Percentiles rank a stretch among this genome's conserved stretches.
These are phyloP conservation scores for Rhinolophus sinicus DNA, from an alignment of 2,113 vertebrate genomes.

Conservation along the genomic window DNA sequence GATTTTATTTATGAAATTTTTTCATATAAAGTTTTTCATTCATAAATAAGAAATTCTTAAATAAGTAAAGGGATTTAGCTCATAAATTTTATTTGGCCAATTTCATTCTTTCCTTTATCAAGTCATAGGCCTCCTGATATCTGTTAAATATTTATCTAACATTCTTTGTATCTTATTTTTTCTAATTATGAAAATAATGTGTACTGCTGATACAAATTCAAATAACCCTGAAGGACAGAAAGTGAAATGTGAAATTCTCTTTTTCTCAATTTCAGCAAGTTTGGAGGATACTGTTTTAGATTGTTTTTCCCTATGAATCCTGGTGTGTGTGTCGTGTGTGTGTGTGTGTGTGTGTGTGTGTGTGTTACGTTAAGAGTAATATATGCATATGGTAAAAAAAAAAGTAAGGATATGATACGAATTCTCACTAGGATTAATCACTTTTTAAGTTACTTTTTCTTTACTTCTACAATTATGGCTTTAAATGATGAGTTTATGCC, in stretches of 20 bases:
- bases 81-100: not conserved
- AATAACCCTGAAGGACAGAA: not conserved
- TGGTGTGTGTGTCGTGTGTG: not conserved
- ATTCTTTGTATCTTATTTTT: not conserved
- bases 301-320: not conserved
- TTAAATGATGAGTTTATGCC: not conserved
- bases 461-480: not conserved
- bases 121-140: not conserved
- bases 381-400: not conserved
- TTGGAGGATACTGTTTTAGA: not conserved
- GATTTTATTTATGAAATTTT: not conserved
- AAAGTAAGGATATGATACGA: not conserved
- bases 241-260: not conserved
- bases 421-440: not conserved
- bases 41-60: not conserved
- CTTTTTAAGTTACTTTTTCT: slow-evolving; percentile 24
- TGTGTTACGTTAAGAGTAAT: not conserved
- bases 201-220: not conserved
- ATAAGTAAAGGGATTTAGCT: not conserved
- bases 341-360: not conserved
- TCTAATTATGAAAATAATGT: not conserved
- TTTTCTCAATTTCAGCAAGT: not conserved
- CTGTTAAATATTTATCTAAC: not conserved
- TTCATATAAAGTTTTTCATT: not conserved
- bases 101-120: not conserved